Evolutionary conservation across 2,113 vertebrate species (phyloP).

Genomic region (Perca schrenkii): DNA sequence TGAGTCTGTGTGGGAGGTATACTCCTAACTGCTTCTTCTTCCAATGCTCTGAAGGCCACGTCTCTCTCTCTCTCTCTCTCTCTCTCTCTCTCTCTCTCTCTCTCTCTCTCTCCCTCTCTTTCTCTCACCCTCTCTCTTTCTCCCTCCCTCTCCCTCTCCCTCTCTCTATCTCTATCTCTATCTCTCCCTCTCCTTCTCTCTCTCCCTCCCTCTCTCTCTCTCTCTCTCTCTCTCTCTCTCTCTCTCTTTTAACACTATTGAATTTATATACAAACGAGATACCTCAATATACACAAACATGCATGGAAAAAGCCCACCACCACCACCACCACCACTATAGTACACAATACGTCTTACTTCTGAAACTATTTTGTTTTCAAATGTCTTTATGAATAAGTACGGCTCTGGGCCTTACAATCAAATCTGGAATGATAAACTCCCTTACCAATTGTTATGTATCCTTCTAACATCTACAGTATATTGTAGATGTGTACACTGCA

Average conservation of each 20-base stretch:
- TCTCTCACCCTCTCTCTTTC: too few species aligned
- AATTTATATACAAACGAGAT: not conserved
- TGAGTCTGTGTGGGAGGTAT: slow-evolving; percentile 53
- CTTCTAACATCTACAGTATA: not conserved
- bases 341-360: not conserved
- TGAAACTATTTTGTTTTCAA: not conserved
- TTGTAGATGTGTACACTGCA: not conserved
- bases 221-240: too few species aligned
- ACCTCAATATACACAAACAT: not conserved
- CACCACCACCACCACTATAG: not conserved
- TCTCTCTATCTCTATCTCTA: too few species aligned
- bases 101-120: too few species aligned
- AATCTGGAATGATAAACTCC: not conserved
- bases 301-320: not conserved
- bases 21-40: slow-evolving; percentile 13
- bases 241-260: not conserved
- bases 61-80: not conserved
- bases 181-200: too few species aligned
- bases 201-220: too few species aligned
- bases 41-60: slow-evolving; percentile 1
- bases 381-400: slow-evolving; percentile 8
- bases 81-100: too few species aligned
- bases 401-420: not conserved
- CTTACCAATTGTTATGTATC: not conserved
- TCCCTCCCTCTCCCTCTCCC: too few species aligned